These are phyloP conservation scores for Isoperla grammatica DNA, from an alignment of 2,888 invertebrate species.

Conservation along the genomic window DNA sequence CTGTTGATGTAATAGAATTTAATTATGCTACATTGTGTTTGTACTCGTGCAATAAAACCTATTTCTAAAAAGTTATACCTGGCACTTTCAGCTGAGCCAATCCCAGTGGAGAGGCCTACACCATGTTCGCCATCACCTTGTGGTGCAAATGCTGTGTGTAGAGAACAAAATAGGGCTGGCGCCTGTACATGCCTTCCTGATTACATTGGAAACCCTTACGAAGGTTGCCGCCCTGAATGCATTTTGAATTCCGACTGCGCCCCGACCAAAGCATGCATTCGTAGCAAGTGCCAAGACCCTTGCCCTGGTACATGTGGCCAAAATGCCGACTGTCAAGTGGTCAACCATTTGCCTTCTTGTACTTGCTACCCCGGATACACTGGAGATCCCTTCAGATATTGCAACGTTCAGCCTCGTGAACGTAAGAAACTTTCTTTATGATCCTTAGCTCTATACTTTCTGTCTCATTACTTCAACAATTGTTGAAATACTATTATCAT, in stretches of 20 bases:
- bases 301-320: constrained; percentile 52
- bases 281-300: constrained; percentile 53
- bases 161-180: constrained; percentile 47
- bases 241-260: constrained; percentile 52
- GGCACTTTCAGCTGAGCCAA: constrained; percentile 28
- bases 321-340: constrained; percentile 44
- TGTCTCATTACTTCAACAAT: too few species aligned
- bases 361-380: constrained; percentile 59
- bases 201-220: constrained; percentile 53
- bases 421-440: constrained; percentile 19
- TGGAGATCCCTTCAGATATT: constrained; percentile 52
- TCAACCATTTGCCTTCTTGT: constrained; percentile 44
- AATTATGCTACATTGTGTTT: neutral
- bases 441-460: too few species aligned
- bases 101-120: constrained; percentile 48
- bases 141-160: constrained; percentile 49
- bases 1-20: neutral
- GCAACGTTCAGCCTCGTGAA: constrained; percentile 29
- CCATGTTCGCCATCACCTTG: constrained; percentile 51
- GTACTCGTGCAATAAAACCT: neutral
- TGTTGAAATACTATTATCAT: too few species aligned
- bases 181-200: constrained; percentile 50
- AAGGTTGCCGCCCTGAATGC: constrained; percentile 55
- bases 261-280: constrained; percentile 50
- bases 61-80: neutral